phyloP scores from a whole-genome alignment of 2,113 vertebrate species.

The Petaurus breviceps region DNA sequence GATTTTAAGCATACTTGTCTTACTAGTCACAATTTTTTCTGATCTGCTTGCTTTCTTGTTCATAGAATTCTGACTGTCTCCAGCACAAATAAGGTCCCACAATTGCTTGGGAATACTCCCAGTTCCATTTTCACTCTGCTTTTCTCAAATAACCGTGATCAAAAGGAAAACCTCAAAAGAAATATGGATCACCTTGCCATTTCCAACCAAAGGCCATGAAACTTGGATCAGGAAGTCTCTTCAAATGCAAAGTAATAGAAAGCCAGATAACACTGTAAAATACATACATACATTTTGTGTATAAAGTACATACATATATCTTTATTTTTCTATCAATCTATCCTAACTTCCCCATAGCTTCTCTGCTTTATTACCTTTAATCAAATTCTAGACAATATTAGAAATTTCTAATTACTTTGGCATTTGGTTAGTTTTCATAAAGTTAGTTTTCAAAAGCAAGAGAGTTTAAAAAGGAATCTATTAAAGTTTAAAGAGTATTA shows the following conservation, averaged over 20 bases:
- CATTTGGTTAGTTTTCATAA: constrained; percentile 29
- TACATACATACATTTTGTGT: background rate
- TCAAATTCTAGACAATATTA: constrained; percentile 21
- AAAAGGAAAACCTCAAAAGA: background rate
- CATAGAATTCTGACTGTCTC: background rate
- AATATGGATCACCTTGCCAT: background rate
- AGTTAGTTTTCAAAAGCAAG: background rate
- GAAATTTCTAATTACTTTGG: constrained; percentile 16
- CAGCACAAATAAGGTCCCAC: too few species aligned
- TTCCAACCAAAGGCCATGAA: too few species aligned
- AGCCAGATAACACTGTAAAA: too few species aligned
- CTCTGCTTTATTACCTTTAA: constrained; percentile 10
- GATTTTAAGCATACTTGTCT: background rate
- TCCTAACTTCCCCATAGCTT: background rate
- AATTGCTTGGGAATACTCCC: background rate
- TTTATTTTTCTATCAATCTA: background rate
- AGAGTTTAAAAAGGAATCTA: constrained; percentile 7
- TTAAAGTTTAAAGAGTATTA: constrained; percentile 10
- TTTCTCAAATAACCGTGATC: background rate
- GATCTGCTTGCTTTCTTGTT: background rate
- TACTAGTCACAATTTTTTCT: background rate
- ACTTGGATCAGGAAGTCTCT: background rate
- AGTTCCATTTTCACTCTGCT: background rate
- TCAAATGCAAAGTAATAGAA: background rate
- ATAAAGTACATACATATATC: background rate